Base-by-base conservation (phyloP, 2,888 invertebrate species). In the Noctua janthina region DNA sequence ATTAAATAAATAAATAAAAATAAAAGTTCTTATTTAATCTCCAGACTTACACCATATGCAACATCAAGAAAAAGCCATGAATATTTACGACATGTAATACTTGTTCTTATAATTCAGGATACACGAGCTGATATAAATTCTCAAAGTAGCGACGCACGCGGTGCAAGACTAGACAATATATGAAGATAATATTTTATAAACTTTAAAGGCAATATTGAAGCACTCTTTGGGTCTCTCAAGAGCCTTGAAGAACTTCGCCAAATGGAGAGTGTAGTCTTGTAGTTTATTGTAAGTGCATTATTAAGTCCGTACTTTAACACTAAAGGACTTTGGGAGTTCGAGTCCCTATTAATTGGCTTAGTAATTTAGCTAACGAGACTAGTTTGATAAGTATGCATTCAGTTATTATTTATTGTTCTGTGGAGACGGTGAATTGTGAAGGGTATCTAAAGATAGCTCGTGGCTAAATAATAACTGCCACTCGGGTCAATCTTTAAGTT, bases 151-250 rank as follows among this genome's bases (percentile, higher is more conserved):
- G 92, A 89, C 89, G 90, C 89, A 89, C 89, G 88, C 87, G 92
- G 91, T 91, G 91, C 93, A 91, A 93, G 91, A 91, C 92, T 91
- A 94, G 94, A 95, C 95, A 94, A 95, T 94, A 92, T 95, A 95
- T 92, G 93, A 90, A 92, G 91, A 93, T 92, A 93, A 94, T 95
- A 95, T 95, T 94, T 95, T 91, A 93, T 90, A 95, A 93, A 93
- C 93, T 94, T 93, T 92, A 92, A 87, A 94, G 93, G 92, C 93
- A 93, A 95, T 95, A 95, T 94, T 92, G 92, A 91, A 90, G 91
- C 90, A 90, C 90, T 91, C 89, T 91, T 91, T 88, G 88, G 71
- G 91, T 92, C 88, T 86, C 90, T 79, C 85, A 84, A 90, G 90
- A 88, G 86, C 83, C 86, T 83, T 83, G 79, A 88, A 89, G 84